Percentiles rank a stretch among this genome's conserved stretches.
These are phyloP conservation scores for Galendromus occidentalis DNA, from an alignment of 1,140 invertebrate genomes.

Conservation along the genomic window DNA sequence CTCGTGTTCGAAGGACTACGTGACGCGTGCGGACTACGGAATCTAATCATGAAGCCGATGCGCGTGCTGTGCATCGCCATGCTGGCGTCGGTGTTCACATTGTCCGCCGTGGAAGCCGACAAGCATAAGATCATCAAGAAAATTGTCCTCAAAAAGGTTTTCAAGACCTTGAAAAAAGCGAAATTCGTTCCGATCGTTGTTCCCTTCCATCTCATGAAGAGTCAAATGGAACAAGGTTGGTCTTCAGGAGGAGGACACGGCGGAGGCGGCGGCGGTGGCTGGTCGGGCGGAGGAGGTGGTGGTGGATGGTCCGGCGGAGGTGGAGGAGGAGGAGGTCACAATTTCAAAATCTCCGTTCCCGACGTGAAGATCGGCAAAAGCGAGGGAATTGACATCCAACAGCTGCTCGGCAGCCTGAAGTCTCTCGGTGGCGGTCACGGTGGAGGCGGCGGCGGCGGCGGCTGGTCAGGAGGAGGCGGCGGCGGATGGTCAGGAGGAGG, in stretches of 20 bases:
- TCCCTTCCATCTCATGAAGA: slow-evolving; percentile 8
- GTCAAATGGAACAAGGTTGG: slow-evolving; percentile 5
- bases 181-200: slow-evolving; percentile 7
- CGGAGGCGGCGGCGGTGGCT: not conserved
- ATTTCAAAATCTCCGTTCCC: not conserved
- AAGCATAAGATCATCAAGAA: slow-evolving; percentile 9
- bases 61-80: not conserved
- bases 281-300: not conserved
- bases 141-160: not conserved
- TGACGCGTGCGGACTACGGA: not conserved
- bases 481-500: slow-evolving; percentile 5
- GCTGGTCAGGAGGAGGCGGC: not conserved
- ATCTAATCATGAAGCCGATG: slow-evolving; percentile 1
- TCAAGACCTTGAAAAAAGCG: not conserved
- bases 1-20: slow-evolving; percentile 4
- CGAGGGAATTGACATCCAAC: not conserved
- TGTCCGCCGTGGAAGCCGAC: not conserved
- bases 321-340: not conserved
- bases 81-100: not conserved
- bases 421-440: not conserved
- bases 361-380: slow-evolving; percentile 4
- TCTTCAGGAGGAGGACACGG: not conserved
- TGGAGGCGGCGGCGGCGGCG: not conserved
- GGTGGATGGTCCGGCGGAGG: not conserved
- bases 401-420: not conserved